phyloP scores from a whole-genome alignment of 2,797 vertebrate species.

The Darevskia nairensis region DNA sequence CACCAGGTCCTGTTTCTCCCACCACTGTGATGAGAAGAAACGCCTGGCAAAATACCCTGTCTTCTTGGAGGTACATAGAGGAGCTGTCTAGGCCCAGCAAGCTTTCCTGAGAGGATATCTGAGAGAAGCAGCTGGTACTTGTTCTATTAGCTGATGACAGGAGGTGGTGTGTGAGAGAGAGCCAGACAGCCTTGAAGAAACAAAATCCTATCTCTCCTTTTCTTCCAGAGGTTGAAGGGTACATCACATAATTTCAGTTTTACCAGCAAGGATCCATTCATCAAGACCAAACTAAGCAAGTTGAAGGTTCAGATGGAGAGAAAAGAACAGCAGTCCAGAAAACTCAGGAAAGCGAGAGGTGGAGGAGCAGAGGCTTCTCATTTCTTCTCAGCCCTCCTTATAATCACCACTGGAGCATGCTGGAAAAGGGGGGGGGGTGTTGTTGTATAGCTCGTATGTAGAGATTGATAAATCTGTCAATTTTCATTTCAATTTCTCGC shows the following conservation, averaged over 20 bases:
- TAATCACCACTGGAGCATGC: not conserved
- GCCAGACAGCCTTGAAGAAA: constrained; percentile 1
- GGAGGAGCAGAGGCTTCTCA: not conserved
- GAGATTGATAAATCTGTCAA: not conserved
- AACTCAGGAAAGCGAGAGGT: constrained; percentile 1
- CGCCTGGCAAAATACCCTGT: too few relatives aligned
- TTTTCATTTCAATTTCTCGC: too few relatives aligned
- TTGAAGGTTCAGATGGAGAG: not conserved
- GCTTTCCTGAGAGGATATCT: not conserved
- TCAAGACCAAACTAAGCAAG: not conserved
- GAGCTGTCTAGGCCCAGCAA: not conserved
- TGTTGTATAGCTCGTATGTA: constrained; percentile 6
- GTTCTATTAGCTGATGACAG: not conserved
- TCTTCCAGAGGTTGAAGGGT: not conserved
- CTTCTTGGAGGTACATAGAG: not conserved
- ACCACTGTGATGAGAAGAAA: not conserved
- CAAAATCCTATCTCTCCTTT: constrained; percentile 4
- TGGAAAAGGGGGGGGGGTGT: not conserved
- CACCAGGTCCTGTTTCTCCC: not conserved
- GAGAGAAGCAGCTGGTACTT: not conserved
- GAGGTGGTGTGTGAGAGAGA: not conserved
- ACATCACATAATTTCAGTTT: not conserved
- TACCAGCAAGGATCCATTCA: rapidly evolving
- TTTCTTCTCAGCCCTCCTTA: not conserved
- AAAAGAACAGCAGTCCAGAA: not conserved